Evolutionary conservation across 2,888 invertebrate species (phyloP), one percentile per base, ranked within the genome.

Genomic region (Nebria brevicollis): DNA sequence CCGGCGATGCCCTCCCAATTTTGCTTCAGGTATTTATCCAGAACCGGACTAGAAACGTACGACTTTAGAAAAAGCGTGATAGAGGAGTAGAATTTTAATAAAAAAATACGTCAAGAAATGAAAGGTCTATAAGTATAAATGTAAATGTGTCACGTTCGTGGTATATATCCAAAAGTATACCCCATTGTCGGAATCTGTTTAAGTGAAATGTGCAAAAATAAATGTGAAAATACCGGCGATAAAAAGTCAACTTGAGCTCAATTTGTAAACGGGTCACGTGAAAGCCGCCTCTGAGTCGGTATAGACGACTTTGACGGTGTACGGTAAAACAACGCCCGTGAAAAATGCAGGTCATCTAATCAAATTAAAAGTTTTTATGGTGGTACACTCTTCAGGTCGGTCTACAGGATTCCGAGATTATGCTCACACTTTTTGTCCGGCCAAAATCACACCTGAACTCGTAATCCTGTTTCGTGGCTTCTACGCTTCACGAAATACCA

Each of bases 351-450:
- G 77, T 81, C 81, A 77, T 81, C 77, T 81, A 81, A 81, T 81
- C 81, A 81, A 81, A 81, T 81, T 81, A 81, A 81, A 81, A 81
- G 77, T 81, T 81, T 81, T 81, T 81, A 76, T 81, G 77, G 73
- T 81, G 80, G 76, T 70, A 81, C 72, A 72, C 70, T 72, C 34
- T 34, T 34, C 34, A 34, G 34, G 4, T 34, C 34, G 34, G 34
- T 34, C 34, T 34, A 34, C 4, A 34, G 34, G 34, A 34, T 34
- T 34, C 34, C n/a, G 26, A 75, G 75, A 75, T 80, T 80, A 79
- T 79, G 34, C 66, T 70, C 34, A 70, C 70, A 25, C 70, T 70
- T 70, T 70, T 70, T 70, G 70, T 70, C 70, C 70, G 25, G 34
- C 34, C 70, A 26, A 70, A 70, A 70, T 70, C 70, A 70, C 70